Percentiles rank a stretch among this genome's conserved stretches.
These are phyloP conservation scores for Asarcornis scutulata DNA, from an alignment of 2,113 vertebrate species.

Conservation along the genomic window DNA sequence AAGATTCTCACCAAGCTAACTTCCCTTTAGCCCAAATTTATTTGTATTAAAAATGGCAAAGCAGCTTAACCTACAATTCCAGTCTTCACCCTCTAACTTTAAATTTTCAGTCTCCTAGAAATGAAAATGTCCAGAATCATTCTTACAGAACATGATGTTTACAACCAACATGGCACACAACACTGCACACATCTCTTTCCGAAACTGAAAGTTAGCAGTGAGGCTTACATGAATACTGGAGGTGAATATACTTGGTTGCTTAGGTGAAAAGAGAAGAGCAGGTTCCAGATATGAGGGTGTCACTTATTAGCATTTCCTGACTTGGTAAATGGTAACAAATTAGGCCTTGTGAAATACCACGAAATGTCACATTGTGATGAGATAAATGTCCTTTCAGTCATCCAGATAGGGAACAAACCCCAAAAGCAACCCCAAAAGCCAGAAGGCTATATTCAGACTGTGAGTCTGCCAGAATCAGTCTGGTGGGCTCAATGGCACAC, in stretches of 20 bases:
- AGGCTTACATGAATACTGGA: neutral
- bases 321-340: neutral
- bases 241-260: neutral
- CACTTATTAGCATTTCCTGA: neutral
- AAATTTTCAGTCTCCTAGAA: neutral
- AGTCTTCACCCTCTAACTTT: neutral
- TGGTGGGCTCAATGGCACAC: neutral
- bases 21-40: neutral
- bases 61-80: neutral
- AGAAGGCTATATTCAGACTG: neutral
- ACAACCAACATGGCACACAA: neutral
- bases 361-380: neutral
- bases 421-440: neutral
- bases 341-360: neutral
- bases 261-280: neutral
- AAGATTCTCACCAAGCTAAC: neutral
- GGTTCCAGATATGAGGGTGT: neutral
- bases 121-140: neutral
- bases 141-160: neutral
- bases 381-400: neutral
- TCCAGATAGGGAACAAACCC: neutral
- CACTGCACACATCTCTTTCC: neutral
- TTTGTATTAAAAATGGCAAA: neutral
- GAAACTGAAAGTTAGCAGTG: neutral
- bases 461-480: neutral